These are phyloP conservation scores for Labroides dimidiatus DNA, from an alignment of 2,797 vertebrate species.

Conservation along the genomic window DNA sequence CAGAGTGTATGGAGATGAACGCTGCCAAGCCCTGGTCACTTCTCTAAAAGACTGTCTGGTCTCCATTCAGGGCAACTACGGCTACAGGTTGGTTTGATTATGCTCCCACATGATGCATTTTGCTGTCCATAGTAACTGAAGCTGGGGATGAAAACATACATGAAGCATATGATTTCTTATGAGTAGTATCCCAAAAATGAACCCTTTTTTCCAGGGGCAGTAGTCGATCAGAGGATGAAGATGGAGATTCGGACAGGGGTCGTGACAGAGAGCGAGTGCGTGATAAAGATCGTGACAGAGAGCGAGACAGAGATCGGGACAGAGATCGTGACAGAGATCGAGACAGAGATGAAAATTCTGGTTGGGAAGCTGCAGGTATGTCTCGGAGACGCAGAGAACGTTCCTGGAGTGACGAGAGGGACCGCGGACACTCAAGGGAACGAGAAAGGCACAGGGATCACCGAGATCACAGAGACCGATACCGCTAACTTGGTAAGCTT, in stretches of 20 bases:
- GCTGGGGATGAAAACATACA: background rate
- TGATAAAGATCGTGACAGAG: slow-evolving; percentile 83
- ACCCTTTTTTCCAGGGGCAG: slow-evolving; percentile 77
- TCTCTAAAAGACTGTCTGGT: slow-evolving; percentile 96
- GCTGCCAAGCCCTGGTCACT: slow-evolving; percentile 92
- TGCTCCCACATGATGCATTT: background rate
- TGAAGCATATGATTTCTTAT: background rate
- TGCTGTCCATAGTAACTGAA: background rate
- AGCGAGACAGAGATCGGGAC: slow-evolving; percentile 81
- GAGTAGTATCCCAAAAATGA: background rate
- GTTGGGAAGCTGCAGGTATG: slow-evolving; percentile 64
- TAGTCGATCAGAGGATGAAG: slow-evolving; percentile 77
- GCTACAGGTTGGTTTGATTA: slow-evolving; percentile 72
- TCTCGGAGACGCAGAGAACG: slow-evolving; percentile 75
- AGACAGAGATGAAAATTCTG: slow-evolving; percentile 77
- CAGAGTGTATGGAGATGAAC: slow-evolving; percentile 90
- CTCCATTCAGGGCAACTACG: slow-evolving; percentile 84
- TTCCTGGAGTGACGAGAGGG: slow-evolving; percentile 82
- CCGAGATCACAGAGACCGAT: slow-evolving; percentile 78
- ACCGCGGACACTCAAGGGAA: slow-evolving; percentile 86
- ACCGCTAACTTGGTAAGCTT: slow-evolving; percentile 83
- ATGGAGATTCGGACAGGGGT: slow-evolving; percentile 82
- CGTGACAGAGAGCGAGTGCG: slow-evolving; percentile 85
- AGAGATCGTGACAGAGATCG: slow-evolving; percentile 85
- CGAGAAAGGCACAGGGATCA: slow-evolving; percentile 85